phyloP scores from a whole-genome alignment of 2,113 vertebrate species.

The Ptilorrhoa leucosticta region DNA sequence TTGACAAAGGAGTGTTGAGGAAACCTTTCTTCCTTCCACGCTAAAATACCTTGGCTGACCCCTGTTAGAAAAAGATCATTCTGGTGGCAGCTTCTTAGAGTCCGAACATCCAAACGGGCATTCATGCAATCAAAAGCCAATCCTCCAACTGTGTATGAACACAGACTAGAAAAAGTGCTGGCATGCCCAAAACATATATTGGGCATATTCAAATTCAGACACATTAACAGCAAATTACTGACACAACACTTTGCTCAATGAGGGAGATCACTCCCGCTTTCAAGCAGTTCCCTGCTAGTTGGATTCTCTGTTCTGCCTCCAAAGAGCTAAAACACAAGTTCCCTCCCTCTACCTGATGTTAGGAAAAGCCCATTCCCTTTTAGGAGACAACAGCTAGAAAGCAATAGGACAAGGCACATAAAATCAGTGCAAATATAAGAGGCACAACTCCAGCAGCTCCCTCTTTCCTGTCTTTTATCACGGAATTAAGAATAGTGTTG shows the following conservation, averaged over 20 bases:
- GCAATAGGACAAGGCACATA: background rate
- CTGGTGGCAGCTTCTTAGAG: background rate
- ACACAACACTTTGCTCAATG: background rate
- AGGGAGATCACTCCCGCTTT: background rate
- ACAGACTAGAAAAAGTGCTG: background rate
- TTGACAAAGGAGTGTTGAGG: background rate
- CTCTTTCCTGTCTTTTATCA: background rate
- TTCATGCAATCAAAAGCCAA: background rate
- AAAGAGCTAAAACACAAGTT: background rate
- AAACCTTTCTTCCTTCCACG: background rate
- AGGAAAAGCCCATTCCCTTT: background rate
- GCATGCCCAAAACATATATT: background rate
- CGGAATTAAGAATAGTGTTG: background rate
- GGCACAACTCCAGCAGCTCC: background rate
- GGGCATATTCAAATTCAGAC: background rate
- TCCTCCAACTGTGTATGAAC: background rate
- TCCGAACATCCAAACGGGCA: background rate
- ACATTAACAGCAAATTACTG: background rate
- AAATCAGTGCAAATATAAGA: background rate
- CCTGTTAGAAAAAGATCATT: background rate
- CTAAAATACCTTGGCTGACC: background rate
- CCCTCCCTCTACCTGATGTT: too few relatives aligned
- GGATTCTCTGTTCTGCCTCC: background rate
- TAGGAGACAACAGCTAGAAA: background rate
- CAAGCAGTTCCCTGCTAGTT: background rate